phyloP scores from a whole-genome alignment of 2,797 vertebrate genomes.

The Typhlichthys subterraneus region DNA sequence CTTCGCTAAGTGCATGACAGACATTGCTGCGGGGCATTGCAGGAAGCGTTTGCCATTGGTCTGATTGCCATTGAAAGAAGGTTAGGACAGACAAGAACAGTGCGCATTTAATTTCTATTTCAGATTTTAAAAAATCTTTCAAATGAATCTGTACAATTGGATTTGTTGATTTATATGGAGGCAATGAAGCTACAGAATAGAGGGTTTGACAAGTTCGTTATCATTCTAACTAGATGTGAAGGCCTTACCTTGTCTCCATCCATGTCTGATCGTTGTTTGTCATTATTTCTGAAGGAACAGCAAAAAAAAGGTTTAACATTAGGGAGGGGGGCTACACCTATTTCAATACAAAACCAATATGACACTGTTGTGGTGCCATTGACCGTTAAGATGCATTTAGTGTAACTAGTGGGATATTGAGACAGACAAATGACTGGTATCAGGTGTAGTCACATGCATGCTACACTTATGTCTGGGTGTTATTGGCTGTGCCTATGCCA shows the following conservation, averaged over 20 bases:
- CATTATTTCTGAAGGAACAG: constrained; percentile 55
- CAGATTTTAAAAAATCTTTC: too few relatives aligned
- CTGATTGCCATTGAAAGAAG: constrained; percentile 65
- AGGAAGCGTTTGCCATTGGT: constrained; percentile 95
- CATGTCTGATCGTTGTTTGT: constrained; percentile 62
- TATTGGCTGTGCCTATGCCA: too few relatives aligned
- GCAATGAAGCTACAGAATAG: neutral
- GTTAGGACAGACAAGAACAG: constrained; percentile 2
- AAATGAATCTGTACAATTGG: too few relatives aligned
- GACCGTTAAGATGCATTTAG: neutral
- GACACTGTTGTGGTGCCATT: neutral
- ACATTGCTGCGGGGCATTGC: constrained; percentile 97
- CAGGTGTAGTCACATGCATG: too few relatives aligned
- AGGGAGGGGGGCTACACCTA: neutral
- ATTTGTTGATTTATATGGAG: too few relatives aligned
- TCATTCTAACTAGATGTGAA: neutral
- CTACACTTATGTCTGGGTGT: too few relatives aligned
- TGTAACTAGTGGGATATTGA: neutral
- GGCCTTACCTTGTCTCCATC: constrained; percentile 72
- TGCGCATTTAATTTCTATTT: too few relatives aligned
- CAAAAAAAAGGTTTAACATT: neutral
- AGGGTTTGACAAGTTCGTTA: neutral
- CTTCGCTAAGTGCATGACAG: constrained; percentile 98
- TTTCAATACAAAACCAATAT: neutral
- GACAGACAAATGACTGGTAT: too few relatives aligned